Base-by-base conservation (phyloP, 2,797 vertebrate species). In the Protosalanx chinensis region DNA sequence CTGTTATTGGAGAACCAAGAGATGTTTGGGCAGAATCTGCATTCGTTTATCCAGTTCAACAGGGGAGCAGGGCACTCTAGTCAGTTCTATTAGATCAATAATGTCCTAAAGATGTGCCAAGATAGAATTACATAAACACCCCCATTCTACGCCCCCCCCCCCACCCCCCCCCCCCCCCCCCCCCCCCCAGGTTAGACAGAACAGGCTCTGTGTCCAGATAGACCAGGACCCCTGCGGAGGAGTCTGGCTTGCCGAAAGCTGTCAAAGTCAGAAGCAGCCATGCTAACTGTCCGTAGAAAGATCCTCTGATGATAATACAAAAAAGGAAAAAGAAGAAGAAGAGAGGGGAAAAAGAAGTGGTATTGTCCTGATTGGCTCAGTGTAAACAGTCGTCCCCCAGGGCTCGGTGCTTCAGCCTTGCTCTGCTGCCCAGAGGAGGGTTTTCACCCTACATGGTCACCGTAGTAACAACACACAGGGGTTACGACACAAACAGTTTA, bases 91-190 rank as follows among this genome's bases (percentile, higher is more conserved):
- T 85, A 91, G 88, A 93, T 93, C 94, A 92, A 91, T 92, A 94
- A 92, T 84, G 89, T 92, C 86, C 89, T 79, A 75, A 86, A 93
- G 92, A 94, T 64, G 33, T 76, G 84, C 79, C 70, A 32, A 15
- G 82, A 84, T 89, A 84, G 90, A 91, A 92, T 93, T 90, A 91
- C 85, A 94, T 93, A 93, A 96, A 94, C 93, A 94, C 87, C 84
- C 33, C 92, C 79, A 88, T 83, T 83, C 85, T 86, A 89, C 86
- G 85, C 74, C 41, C 41, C 23, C 23, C 1, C 23, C 23, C 23
- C 23, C 23, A 1, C 23, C 23, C 23, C 23, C 23, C 68, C 75
- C 41, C 23, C 23, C 1, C 74, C 41, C 41, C 23, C 23, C 1
- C 23, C 23, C 23, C 23, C 23, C 23, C 68, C 75, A 71, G 79